Percentiles rank a stretch among this genome's conserved stretches.
Evolutionary conservation across 2,888 invertebrate species (phyloP).

Genomic region (Pteria penguin): DNA sequence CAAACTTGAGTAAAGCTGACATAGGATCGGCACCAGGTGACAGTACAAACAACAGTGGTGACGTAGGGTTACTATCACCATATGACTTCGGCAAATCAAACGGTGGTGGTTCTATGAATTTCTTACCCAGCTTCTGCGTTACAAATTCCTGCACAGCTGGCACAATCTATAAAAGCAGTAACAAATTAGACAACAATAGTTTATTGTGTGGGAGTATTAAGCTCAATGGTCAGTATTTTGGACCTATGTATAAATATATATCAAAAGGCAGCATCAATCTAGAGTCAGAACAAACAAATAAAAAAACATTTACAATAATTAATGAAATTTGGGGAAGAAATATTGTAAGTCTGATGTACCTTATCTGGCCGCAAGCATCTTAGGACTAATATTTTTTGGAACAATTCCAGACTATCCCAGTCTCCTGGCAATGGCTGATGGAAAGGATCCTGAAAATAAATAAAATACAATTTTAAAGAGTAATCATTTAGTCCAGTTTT

Average conservation of each 20-base stretch:
- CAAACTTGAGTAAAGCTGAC: conserved; percentile 80
- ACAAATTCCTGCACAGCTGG: conserved; percentile 80
- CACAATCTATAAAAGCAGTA: not conserved
- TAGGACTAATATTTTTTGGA: conserved; percentile 80
- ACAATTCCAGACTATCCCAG: conserved; percentile 77
- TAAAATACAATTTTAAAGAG: too few species aligned
- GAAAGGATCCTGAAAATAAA: conserved; percentile 79
- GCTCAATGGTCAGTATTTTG: too few species aligned
- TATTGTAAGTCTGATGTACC: too few species aligned
- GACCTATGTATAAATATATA: too few species aligned
- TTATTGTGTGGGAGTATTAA: too few species aligned
- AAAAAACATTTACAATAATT: conserved; percentile 1
- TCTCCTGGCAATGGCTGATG: conserved; percentile 76
- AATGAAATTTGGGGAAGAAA: not conserved
- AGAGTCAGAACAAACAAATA: not conserved
- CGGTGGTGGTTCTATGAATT: conserved; percentile 81
- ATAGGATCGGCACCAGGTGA: conserved; percentile 81
- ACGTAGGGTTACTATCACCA: conserved; percentile 78
- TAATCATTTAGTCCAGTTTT: too few species aligned
- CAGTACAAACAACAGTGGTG: conserved; percentile 81
- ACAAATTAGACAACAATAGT: too few species aligned
- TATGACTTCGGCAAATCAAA: conserved; percentile 81
- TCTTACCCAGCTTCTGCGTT: conserved; percentile 78
- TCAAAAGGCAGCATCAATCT: too few species aligned
- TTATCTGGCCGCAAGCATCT: conserved; percentile 81